A percentile compares a stretch with the other conserved stretches of the same genome.
These are phyloP conservation scores for Nycticorax nycticorax DNA, from an alignment of 2,113 vertebrate genomes.

Conservation along the genomic window DNA sequence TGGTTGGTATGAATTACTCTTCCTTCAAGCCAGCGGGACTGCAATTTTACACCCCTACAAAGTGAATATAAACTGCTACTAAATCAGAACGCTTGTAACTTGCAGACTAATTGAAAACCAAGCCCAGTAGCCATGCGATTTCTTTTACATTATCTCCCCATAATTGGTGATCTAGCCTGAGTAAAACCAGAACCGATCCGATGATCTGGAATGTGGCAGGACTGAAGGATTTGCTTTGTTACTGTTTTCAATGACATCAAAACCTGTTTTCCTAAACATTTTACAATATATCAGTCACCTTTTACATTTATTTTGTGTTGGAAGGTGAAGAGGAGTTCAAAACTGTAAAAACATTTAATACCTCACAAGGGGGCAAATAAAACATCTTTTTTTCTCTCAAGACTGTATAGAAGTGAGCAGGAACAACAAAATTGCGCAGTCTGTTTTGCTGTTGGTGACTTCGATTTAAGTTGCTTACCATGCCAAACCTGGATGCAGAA, in stretches of 20 bases:
- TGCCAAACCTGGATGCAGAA: background rate
- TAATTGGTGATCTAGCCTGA: slow-evolving; percentile 9
- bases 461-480: background rate
- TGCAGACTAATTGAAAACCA: slow-evolving; percentile 37
- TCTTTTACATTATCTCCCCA: slow-evolving; percentile 25
- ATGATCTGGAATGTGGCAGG: background rate
- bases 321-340: background rate
- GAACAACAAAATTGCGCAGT: background rate
- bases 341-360: background rate
- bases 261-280: background rate
- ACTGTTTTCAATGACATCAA: background rate
- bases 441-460: background rate
- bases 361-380: background rate
- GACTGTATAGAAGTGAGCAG: background rate
- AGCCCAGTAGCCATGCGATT: background rate
- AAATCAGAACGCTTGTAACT: slow-evolving; percentile 38
- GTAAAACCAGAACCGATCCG: background rate
- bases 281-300: background rate
- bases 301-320: background rate
- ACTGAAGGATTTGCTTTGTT: background rate
- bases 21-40: background rate
- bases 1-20: slow-evolving; percentile 11
- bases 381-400: background rate
- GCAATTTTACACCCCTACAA: slow-evolving; percentile 5
- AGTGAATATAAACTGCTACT: slow-evolving; percentile 31